These are phyloP conservation scores for Trichomycterus rosablanca DNA, from an alignment of 2,113 vertebrate genomes.

Conservation along the genomic window DNA sequence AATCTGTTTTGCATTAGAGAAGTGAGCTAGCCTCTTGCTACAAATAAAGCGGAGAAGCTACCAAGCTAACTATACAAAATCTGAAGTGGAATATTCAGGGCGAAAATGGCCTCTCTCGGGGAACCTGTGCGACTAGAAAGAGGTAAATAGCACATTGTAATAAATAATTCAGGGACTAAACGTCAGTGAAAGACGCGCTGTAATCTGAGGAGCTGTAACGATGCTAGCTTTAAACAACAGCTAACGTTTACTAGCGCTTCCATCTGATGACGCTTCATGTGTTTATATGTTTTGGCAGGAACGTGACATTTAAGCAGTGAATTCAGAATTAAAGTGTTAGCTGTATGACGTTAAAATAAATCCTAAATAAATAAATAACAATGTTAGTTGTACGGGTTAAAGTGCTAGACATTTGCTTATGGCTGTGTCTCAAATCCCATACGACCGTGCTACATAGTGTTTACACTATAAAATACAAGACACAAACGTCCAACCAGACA, in stretches of 20 bases:
- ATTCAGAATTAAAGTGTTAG: too few species aligned
- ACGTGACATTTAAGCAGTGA: not conserved
- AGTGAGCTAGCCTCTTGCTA: conserved; percentile 25
- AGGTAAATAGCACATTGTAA: conserved; percentile 67
- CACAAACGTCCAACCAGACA: too few species aligned
- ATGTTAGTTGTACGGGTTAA: not conserved
- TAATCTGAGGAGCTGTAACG: not conserved
- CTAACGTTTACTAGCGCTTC: not conserved
- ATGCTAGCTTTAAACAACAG: not conserved
- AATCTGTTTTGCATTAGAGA: conserved; percentile 31
- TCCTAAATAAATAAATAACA: too few species aligned
- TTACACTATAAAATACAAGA: too few species aligned
- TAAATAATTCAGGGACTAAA: not conserved
- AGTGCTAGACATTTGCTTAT: too few species aligned
- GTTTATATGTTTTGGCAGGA: not conserved
- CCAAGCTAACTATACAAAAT: too few species aligned
- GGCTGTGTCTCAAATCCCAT: too few species aligned
- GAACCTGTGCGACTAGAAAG: conserved; percentile 88
- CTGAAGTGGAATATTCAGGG: conserved; percentile 30
- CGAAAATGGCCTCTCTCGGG: conserved; percentile 76
- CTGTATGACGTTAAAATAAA: too few species aligned
- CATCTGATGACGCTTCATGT: not conserved
- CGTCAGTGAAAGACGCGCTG: not conserved
- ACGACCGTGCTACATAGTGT: too few species aligned
- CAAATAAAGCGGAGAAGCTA: conserved; percentile 13